phyloP scores from a whole-genome alignment of 2,113 vertebrate genomes.

The Lutjanus erythropterus region DNA sequence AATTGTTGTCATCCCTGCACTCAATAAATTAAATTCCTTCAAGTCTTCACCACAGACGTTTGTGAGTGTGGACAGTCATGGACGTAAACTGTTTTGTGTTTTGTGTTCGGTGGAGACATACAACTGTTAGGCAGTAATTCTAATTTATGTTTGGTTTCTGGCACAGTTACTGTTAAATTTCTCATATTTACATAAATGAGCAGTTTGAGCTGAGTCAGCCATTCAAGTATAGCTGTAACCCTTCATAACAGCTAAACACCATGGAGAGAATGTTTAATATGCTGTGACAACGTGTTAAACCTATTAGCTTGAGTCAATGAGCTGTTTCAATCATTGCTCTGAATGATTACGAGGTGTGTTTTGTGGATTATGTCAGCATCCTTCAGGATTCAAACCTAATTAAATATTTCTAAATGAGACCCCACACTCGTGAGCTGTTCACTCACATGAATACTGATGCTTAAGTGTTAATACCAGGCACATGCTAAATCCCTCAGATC shows the following conservation, averaged over 20 bases:
- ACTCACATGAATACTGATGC: slow-evolving; percentile 4
- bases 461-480: slow-evolving; percentile 29
- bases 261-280: not conserved
- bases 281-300: slow-evolving; percentile 9
- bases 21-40: too few species aligned
- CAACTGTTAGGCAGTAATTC: too few species aligned
- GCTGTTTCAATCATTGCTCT: not conserved
- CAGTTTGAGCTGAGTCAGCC: not conserved
- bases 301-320: not conserved
- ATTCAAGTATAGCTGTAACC: not conserved
- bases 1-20: too few species aligned
- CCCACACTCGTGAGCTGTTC: not conserved
- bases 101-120: too few species aligned
- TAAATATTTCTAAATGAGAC: slow-evolving; percentile 24
- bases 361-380: slow-evolving; percentile 1
- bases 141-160: not conserved
- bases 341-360: not conserved
- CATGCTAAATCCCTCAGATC: slow-evolving; percentile 12
- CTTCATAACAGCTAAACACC: not conserved
- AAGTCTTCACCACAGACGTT: too few species aligned
- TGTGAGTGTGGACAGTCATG: too few species aligned
- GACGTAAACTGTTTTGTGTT: too few species aligned
- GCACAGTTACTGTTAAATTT: not conserved
- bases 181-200: not conserved
- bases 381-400: slow-evolving; percentile 13